These are phyloP conservation scores for Germaria angustata DNA, from an alignment of 2,888 invertebrate species.

Conservation along the genomic window DNA sequence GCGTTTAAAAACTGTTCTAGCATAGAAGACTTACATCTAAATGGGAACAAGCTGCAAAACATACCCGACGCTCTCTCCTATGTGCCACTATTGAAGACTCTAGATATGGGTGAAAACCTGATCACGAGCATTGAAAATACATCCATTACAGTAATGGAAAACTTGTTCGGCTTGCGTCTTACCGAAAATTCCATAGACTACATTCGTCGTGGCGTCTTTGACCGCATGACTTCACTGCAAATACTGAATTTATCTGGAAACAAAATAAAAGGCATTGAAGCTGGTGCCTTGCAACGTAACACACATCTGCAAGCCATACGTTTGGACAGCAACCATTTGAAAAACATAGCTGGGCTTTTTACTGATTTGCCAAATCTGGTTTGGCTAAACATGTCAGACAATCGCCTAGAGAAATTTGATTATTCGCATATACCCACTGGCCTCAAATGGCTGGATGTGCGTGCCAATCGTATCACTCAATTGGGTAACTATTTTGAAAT, in stretches of 20 bases:
- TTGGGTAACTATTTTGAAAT: slow-evolving; percentile 88
- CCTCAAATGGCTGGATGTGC: slow-evolving; percentile 93
- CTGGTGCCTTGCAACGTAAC: slow-evolving; percentile 89
- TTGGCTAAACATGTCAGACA: slow-evolving; percentile 95
- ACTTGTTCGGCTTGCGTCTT: slow-evolving; percentile 91
- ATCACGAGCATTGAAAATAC: slow-evolving; percentile 90
- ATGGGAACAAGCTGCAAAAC: slow-evolving; percentile 89
- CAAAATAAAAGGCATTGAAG: slow-evolving; percentile 88
- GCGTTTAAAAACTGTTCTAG: slow-evolving; percentile 94
- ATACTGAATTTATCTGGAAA: slow-evolving; percentile 94
- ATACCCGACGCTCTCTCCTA: slow-evolving; percentile 91
- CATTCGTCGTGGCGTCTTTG: slow-evolving; percentile 88
- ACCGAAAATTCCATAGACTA: slow-evolving; percentile 93
- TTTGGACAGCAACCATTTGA: slow-evolving; percentile 91
- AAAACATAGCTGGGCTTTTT: slow-evolving; percentile 91
- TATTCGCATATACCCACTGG: slow-evolving; percentile 90
- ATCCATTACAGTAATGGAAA: slow-evolving; percentile 90
- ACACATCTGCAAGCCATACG: slow-evolving; percentile 91
- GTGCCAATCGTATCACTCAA: slow-evolving; percentile 91
- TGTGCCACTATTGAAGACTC: slow-evolving; percentile 90
- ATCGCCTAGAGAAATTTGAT: slow-evolving; percentile 93
- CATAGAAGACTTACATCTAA: slow-evolving; percentile 93
- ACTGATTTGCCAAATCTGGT: slow-evolving; percentile 89
- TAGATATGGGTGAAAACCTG: slow-evolving; percentile 95
- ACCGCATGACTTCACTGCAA: slow-evolving; percentile 89